These are phyloP conservation scores for Corythaixoides concolor DNA, from an alignment of 2,113 vertebrate species.

Conservation along the genomic window DNA sequence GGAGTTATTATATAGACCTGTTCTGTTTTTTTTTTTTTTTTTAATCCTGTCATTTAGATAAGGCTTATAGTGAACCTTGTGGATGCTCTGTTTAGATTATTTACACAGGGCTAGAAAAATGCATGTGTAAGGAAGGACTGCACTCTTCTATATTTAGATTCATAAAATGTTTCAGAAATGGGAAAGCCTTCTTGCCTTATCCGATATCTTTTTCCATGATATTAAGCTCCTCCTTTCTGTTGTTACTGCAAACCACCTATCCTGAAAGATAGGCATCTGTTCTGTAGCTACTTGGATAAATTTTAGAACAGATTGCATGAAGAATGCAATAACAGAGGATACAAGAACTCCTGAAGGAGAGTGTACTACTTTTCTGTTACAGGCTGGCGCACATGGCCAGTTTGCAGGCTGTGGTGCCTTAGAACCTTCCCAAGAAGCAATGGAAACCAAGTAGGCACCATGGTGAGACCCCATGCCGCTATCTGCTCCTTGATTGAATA, in stretches of 20 bases:
- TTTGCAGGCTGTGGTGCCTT: not conserved
- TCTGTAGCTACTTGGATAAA: not conserved
- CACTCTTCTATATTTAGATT: not conserved
- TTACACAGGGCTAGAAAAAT: not conserved
- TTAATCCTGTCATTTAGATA: not conserved
- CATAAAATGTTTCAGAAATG: not conserved
- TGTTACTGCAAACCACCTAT: not conserved
- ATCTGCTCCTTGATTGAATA: not conserved
- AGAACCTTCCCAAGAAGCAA: not conserved
- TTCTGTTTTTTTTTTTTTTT: not conserved
- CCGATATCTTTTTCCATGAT: not conserved
- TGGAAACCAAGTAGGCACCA: not conserved
- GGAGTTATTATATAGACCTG: not conserved
- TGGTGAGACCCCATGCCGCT: not conserved
- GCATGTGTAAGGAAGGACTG: not conserved
- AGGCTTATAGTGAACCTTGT: not conserved
- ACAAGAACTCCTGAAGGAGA: not conserved
- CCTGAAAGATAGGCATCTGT: not conserved
- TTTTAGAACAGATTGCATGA: not conserved
- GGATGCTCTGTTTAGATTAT: not conserved
- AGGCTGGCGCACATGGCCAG: not conserved
- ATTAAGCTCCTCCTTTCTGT: not conserved
- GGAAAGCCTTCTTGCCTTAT: not conserved
- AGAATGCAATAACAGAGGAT: not conserved
- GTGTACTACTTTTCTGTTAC: not conserved